Base-by-base conservation (phyloP, 2,888 invertebrate species). In the Agelastica alni region DNA sequence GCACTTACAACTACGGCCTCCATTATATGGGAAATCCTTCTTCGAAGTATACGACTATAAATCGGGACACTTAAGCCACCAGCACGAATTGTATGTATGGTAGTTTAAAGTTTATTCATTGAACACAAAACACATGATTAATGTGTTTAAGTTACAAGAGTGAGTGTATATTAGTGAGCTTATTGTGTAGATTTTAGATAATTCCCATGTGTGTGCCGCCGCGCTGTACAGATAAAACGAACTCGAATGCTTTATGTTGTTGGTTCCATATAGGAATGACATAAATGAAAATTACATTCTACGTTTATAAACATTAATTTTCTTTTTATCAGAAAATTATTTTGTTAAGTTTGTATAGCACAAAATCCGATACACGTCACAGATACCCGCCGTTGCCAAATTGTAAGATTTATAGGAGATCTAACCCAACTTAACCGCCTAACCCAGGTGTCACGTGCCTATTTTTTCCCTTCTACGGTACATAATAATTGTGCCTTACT, bases 41-140 rank as follows among this genome's bases (percentile, higher is more conserved):
- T 43, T 18, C 43, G 53, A 36, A 53, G 30, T 31, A 48, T 48
- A 51, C n/a, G n/a, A n/a, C n/a, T 51, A 54, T 51, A 53, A 59
- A 54, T 54, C 46, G 52, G 49, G 20, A 46, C 53, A 56, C 49
- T 59, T 52, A 51, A 51, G 39, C 46, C 22, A 49, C 41, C 32
- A 16, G 30, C 47, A 39, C 46, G 59, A 49, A 51, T 56, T 36
- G 52, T 46, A 44, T n/a, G n/a, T n/a, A n/a, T n/a, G 46, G 53
- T 48, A 53, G 56, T 56, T 54, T 56, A 53, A 56, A 57, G 56
- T 59, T 57, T 57, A 54, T 57, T 59, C 52, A 52, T 52, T 44
- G 37, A 48, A 56, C 53, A 59, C 58, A 58, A 58, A 59, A 54
- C 59, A 52, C 34, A 56, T 57, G 59, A 59, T 57, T 54, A 59